These are phyloP conservation scores for Excalfactoria chinensis DNA, from an alignment of 2,113 vertebrate genomes.

Conservation along the genomic window DNA sequence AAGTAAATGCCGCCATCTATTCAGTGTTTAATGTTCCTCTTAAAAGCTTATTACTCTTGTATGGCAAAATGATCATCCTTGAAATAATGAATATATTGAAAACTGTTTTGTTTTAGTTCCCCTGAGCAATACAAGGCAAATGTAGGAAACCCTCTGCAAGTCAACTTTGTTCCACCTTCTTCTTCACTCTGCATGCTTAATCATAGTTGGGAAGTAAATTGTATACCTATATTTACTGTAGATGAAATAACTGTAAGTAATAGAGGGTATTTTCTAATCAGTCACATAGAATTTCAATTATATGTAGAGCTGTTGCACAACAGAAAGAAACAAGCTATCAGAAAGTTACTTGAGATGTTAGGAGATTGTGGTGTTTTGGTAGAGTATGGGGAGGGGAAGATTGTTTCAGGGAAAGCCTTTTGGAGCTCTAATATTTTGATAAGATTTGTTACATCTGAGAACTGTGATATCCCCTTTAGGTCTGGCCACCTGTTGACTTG, in stretches of 20 bases:
- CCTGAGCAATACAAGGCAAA: background rate
- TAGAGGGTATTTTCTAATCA: constrained; percentile 13
- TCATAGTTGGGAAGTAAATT: constrained; percentile 5
- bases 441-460: background rate
- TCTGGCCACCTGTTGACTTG: rapidly evolving
- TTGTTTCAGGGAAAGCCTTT: background rate
- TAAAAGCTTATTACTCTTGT: background rate
- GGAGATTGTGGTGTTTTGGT: background rate
- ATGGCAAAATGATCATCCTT: constrained; percentile 6
- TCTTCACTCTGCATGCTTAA: background rate
- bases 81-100: constrained; percentile 9
- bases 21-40: background rate
- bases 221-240: no score
- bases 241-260: no score
- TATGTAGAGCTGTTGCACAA: constrained; percentile 41
- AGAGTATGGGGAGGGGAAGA: background rate
- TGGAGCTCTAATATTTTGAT: background rate
- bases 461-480: background rate
- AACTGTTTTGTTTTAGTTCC: constrained; percentile 20
- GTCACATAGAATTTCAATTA: constrained; percentile 6
- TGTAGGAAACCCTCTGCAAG: constrained; percentile 6
- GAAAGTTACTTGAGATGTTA: background rate
- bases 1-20: background rate
- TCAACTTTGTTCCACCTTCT: constrained; percentile 4
- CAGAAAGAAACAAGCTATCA: background rate